Conservation (phyloP, 2,888 invertebrate genomes). For the Eretmocerus hayati region DNA sequence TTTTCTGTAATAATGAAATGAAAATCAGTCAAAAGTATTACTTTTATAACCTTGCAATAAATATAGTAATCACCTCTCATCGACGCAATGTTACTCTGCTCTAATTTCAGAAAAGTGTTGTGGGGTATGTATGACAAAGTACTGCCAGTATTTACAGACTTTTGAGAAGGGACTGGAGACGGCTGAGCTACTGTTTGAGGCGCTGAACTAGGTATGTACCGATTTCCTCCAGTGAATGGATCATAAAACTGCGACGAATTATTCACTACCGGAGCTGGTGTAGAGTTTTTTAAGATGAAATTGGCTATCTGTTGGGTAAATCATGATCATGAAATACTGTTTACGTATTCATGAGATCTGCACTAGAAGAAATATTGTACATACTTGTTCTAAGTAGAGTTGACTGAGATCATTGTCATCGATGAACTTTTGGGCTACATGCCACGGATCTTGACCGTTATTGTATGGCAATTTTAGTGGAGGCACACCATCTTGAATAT, state of each 20-base stretch:
- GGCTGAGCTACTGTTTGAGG: constrained; percentile 1
- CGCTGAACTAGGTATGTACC: constrained; percentile 57
- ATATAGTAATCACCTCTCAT: constrained; percentile 57
- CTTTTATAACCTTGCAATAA: neutral
- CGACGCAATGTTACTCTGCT: constrained; percentile 67
- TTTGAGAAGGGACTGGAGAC: constrained; percentile 4
- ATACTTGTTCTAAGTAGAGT: constrained; percentile 72
- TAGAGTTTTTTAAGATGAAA: constrained; percentile 80
- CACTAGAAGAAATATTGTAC: neutral
- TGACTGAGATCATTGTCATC: constrained; percentile 77
- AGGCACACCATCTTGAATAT: constrained; percentile 83
- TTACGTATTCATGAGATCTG: too few species aligned
- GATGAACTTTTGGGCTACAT: constrained; percentile 84
- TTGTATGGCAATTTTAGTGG: constrained; percentile 89
- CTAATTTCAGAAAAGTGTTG: constrained; percentile 60
- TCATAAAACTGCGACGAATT: constrained; percentile 47
- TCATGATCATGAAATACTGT: too few species aligned
- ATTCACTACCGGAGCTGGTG: constrained; percentile 30
- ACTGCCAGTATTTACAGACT: constrained; percentile 17
- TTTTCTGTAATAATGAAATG: constrained; percentile 36
- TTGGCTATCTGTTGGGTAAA: constrained; percentile 82
- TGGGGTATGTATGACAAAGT: constrained; percentile 48
- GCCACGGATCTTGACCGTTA: constrained; percentile 84
- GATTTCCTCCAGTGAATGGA: constrained; percentile 63
- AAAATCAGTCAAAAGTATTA: neutral